Conservation (phyloP, 2,113 vertebrate genomes). For the Saiga tatarica region DNA sequence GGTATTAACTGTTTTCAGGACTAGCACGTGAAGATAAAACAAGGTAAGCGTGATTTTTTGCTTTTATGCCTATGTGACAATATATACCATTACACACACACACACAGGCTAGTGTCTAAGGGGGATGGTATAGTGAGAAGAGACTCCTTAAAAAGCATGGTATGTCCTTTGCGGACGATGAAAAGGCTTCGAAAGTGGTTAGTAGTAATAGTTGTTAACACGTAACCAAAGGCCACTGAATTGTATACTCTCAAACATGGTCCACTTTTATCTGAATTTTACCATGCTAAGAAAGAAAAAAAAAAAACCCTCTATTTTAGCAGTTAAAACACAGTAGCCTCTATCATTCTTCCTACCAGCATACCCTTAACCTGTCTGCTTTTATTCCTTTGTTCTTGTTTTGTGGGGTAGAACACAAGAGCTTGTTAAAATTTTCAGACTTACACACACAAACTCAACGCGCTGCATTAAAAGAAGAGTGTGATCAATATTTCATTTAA, state of each 20-base stretch:
- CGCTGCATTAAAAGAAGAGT: background rate
- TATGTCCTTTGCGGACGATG: fast-evolving
- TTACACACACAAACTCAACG: too few relatives aligned
- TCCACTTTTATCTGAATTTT: background rate
- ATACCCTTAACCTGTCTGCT: background rate
- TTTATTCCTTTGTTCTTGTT: background rate
- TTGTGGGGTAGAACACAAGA: too few relatives aligned
- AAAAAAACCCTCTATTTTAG: too few relatives aligned
- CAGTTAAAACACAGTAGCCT: fast-evolving
- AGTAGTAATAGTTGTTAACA: too few relatives aligned
- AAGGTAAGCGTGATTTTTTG: fast-evolving
- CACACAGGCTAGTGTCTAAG: too few relatives aligned
- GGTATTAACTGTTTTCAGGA: background rate
- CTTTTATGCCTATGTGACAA: background rate
- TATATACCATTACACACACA: background rate
- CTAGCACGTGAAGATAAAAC: too few relatives aligned
- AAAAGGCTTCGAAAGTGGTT: background rate
- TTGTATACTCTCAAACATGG: background rate
- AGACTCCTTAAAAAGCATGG: background rate
- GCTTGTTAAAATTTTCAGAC: background rate
- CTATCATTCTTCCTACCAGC: background rate
- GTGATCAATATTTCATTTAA: background rate
- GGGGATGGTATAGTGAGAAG: background rate
- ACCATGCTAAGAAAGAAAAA: background rate
- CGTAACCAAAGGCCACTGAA: background rate